Base-by-base conservation (phyloP, 2,113 vertebrate species). In the Apodemus speciosus region DNA sequence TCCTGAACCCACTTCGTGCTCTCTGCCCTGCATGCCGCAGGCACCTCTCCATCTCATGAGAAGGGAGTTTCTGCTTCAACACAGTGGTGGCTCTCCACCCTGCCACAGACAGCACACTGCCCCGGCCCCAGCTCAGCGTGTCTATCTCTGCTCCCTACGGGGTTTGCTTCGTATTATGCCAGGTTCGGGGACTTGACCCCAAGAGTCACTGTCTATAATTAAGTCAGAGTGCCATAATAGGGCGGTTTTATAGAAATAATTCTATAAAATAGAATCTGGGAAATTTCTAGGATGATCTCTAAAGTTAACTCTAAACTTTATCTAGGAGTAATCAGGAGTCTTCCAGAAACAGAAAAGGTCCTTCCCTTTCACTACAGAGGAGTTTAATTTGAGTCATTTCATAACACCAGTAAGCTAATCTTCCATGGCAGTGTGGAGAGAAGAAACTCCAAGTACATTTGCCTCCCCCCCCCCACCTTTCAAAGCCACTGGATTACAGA, bases 21-120 rank as follows among this genome's bases (percentile, higher is more conserved):
- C 96, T 95, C 97, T 96, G 97, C 73, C 95, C 91, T 8, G 2
- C 96, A 92, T 60, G 84, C 95, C 94, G 84, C 92, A 95, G 46
- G 89, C 89, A 62, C 95, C 86, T 94, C 96, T 86, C 88, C 92
- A 92, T 90, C 95, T 75, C 51, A 46, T 30, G 87, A 89, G 88
- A 94, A 10, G 16, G 84, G 72, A 76, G 49, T 91, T 88, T 72
- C 92, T 75, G 30, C 75, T 95, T 92, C 95, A 72, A 92, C 92
- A 81, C 83, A 88, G 73, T 64, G n/a, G 66, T 32, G 49, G 80
- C 75, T 91, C 89, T 89, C 86, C 90, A 95, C 89, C 88, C 89
- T 43, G 76, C 86, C 72, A 85, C 10, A 0, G 77, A 85, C 97
- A 96, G 94, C 76, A 92, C 91, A 92, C 46, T 84, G 94, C 58